These are phyloP conservation scores for Diploptera punctata DNA, from an alignment of 2,888 invertebrate genomes.

Conservation along the genomic window DNA sequence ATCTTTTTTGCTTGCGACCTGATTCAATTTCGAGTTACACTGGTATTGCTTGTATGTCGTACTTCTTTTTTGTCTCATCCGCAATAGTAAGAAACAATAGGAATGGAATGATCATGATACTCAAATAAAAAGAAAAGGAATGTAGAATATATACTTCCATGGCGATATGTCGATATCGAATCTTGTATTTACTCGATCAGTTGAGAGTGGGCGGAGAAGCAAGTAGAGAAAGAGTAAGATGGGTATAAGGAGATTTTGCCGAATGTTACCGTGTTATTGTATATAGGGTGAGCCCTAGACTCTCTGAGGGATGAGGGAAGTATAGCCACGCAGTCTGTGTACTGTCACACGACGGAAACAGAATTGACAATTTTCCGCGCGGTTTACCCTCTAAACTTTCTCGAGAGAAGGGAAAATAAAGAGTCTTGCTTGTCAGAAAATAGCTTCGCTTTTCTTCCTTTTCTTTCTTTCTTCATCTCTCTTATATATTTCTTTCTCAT, in stretches of 20 bases:
- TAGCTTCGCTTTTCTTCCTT: conserved; percentile 26
- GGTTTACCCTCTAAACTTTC: conserved; percentile 62
- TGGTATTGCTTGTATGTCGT: neutral
- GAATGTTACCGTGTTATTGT: conserved; percentile 17
- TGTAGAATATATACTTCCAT: neutral
- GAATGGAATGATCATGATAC: neutral
- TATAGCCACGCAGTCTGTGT: conserved; percentile 1
- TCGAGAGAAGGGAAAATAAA: conserved; percentile 35
- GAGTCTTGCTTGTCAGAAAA: conserved; percentile 41
- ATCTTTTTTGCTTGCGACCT: conserved; percentile 7
- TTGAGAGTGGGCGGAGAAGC: neutral
- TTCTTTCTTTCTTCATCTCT: neutral
- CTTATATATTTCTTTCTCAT: neutral
- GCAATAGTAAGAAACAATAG: conserved; percentile 14
- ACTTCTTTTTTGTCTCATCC: neutral
- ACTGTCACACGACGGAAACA: conserved; percentile 47
- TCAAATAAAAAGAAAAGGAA: neutral
- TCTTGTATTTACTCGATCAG: conserved; percentile 26
- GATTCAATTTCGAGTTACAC: conserved; percentile 7
- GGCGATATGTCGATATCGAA: conserved; percentile 21
- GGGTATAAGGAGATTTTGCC: neutral
- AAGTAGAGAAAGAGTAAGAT: neutral
- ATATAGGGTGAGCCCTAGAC: conserved; percentile 16
- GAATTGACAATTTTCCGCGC: conserved; percentile 75
- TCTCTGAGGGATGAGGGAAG: neutral